Evolutionary conservation across 2,797 vertebrate species (phyloP), one percentile per base, ranked within the genome.

Genomic region (Chaunax sp.): DNA sequence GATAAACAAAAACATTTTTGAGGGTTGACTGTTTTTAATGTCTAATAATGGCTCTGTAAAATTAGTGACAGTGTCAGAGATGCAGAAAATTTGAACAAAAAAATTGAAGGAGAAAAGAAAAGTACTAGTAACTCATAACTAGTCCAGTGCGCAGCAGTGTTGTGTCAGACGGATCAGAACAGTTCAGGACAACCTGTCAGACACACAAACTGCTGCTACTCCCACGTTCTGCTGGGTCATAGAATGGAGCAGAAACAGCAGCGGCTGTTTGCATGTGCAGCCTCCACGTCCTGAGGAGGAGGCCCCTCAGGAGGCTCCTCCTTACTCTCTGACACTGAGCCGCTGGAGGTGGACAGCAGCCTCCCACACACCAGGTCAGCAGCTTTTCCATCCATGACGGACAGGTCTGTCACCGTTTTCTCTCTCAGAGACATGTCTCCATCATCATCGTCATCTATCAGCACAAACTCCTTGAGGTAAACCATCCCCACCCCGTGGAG

Each of bases 361-460:
- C 95, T 93, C 44, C 96, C 96, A 30, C 96, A 95, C 86, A 98
- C 97, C 47, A 98, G 92, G 78, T 98, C 96, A 0, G 97, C 97
- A 0, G 97, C 97, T 0, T 94, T 97, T 13, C 97, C 96, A 0
- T 98, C 96, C 83, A 95, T 94, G 11, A 95, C 92, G 12, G 96
- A 96, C 75, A 97, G 50, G 1, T 98, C 96, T 0, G 95, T 97
- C 77, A 98, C 97, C 0, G 97, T 99, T 89, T 97, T 98, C 93
- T 99, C 97, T 38, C 97, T 88, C 25, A 98, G 62, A 0, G 97
- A 98, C 93, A 97, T 97, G 82, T 99, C 97, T 0, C 96, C 96
- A 0, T 98, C 96, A 85, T 98, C 97, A 0, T 99, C 97, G 76
- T 98, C 97, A 0, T 98, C 97, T 0, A 99, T 99, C 63, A 98